Base-by-base conservation (phyloP, 2,888 invertebrate genomes). In the Lasioglossum villosulum region DNA sequence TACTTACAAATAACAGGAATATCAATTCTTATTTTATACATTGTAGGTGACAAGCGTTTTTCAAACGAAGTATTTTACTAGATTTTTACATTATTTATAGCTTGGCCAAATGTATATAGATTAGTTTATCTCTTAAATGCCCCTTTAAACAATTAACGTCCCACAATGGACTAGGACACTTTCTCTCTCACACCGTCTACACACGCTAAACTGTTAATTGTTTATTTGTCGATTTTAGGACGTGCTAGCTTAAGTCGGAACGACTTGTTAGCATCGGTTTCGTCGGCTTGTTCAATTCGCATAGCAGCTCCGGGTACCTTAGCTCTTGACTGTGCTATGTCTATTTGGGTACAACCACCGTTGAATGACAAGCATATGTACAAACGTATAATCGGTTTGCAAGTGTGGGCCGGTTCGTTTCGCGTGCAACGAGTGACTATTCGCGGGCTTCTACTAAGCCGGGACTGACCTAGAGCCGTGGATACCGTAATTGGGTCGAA, bases 81-180 rank as follows among this genome's bases (percentile, higher is more conserved):
- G 39, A 45, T 63, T 30, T 34, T n/a, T 39, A 48, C 27, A 12
- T 63, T 74, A 79, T 23, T 80, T 48, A 12, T 34, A 27, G 23
- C 8, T 12, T 76, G 3, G 27, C 23, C 16, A 39, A 34, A 27
- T 63, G 10, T 48, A 45, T 5, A 59, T 8, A 59, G 72, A 71
- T 72, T 27, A 72, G 16, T 45, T 16, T 45, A 14, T 45, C 16
- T 16, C 4, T 45, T 45, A 45, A 45, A 52, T 52, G 8, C 23
- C 5, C 23, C 8, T 19, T 98, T 97, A 94, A 97, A 95, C 94
- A 94, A 93, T 94, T 93, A 94, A 93, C 92, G 93, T 92, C 92
- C 92, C 93, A 94, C 91, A 93, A 93, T 94, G 93, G 94, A 90
- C 93, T 37, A 92, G 92, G 91, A 89, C 92, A 79, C 45, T 77